Base-by-base conservation (phyloP, 2,888 invertebrate species). In the Cataglyphis altisquamis region DNA sequence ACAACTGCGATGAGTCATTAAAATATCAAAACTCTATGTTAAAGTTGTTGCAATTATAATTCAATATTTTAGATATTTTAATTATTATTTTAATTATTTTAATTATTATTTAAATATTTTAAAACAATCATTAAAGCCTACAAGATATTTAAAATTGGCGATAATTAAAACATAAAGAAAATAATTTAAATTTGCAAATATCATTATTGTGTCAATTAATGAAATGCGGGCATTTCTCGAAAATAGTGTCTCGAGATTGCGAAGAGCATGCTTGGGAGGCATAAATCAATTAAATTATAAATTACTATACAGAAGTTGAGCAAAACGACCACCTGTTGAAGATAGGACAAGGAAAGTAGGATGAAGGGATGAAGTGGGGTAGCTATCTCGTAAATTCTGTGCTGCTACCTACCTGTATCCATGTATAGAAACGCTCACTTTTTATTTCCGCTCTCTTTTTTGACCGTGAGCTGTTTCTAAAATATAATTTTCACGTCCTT, bases 291-390 rank as follows among this genome's bases (percentile, higher is more conserved):
- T 94, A 92, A 94, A 94, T 93, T 93, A 94, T 94, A 94, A 94
- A 94, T 94, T 94, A 92, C 93, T 93, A 93, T 94, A 93, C 92
- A 93, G 93, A 93, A 93, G 92, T 93, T 92, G 91, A 92, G 94
- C 91, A 92, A 93, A 94, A 93, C 94, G 93, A 93, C 94, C 94
- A 94, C 94, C 94, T 94, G 94, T 94, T 94, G 94, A 94, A 90
- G 91, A 89, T 87, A 87, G 89, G 90, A 89, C 84, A 90, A 90
- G 91, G 87, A 89, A 90, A 92, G 90, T 91, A 91, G 92, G 91
- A 91, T 91, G 92, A 92, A 92, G 86, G 91, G 91, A 91, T 92
- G 91, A 91, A 91, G 91, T 90, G 91, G 92, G 92, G 91, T 89
- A 90, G 93, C 93, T 93, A 94, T 94, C 94, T 94, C 94, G 94